A percentile compares a stretch with the other conserved stretches of the same genome.
Conservation (phyloP, 2,888 invertebrate genomes). For the Tachystola acroxantha region DNA sequence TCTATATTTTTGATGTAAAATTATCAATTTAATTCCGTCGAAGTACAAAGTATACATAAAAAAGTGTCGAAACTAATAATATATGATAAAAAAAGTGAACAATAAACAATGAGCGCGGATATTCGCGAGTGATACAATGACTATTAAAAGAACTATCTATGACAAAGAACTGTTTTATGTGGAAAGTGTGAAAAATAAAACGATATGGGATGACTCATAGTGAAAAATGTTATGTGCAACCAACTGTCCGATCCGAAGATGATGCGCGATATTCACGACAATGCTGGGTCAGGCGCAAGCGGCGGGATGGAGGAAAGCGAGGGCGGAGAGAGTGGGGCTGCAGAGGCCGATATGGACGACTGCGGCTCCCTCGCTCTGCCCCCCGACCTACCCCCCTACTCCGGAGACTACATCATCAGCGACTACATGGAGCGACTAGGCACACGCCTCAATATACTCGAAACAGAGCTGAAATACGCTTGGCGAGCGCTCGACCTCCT, state of each 20-base stretch:
- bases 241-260: constrained; percentile 67
- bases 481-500: constrained; percentile 94
- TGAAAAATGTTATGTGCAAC: constrained; percentile 69
- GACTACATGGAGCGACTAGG: constrained; percentile 95
- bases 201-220: constrained; percentile 77
- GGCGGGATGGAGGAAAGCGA: constrained; percentile 76
- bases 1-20: constrained; percentile 66
- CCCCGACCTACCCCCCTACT: constrained; percentile 72
- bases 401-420: constrained; percentile 87
- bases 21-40: constrained; percentile 61
- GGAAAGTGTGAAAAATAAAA: constrained; percentile 63
- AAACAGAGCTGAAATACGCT: constrained; percentile 94
- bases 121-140: constrained; percentile 53
- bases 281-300: constrained; percentile 67
- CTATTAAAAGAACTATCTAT: constrained; percentile 38
- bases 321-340: constrained; percentile 75
- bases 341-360: constrained; percentile 74
- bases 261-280: constrained; percentile 77
- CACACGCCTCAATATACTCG: constrained; percentile 90
- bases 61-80: constrained; percentile 39
- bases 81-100: constrained; percentile 37
- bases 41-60: constrained; percentile 63
- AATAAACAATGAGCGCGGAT: constrained; percentile 48
- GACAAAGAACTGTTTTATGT: constrained; percentile 49
- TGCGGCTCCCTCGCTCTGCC: constrained; percentile 76